Evolutionary conservation across 1,140 invertebrate genomes (phyloP).

Genomic region (Calephelis virginiensis): DNA sequence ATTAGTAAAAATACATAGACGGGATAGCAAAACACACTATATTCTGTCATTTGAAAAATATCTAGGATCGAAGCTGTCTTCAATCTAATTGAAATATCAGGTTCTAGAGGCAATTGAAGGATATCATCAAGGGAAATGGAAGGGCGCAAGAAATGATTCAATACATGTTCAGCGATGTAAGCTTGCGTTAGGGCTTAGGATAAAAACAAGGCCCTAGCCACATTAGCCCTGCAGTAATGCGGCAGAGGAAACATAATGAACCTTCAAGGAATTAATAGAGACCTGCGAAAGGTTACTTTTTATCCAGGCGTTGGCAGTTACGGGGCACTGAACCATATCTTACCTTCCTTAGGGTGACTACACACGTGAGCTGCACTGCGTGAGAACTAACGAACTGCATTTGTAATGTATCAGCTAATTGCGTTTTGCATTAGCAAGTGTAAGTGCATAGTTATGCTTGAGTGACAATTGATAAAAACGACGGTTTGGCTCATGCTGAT

Average conservation of each 20-base stretch:
- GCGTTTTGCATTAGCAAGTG: conserved; percentile 15
- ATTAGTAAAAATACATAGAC: too few species aligned
- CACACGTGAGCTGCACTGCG: conserved; percentile 43
- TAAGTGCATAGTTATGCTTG: conserved; percentile 23
- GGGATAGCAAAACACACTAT: too few species aligned
- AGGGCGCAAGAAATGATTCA: too few species aligned
- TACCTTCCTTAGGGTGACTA: conserved; percentile 61
- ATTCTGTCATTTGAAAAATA: too few species aligned
- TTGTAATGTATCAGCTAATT: conserved; percentile 34
- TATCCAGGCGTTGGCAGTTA: conserved; percentile 46
- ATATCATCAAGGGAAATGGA: too few species aligned
- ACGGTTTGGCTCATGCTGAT: neutral
- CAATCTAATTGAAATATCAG: too few species aligned
- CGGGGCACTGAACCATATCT: conserved; percentile 63
- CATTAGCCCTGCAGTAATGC: conserved; percentile 4
- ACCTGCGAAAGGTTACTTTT: conserved; percentile 45
- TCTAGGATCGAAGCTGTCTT: too few species aligned
- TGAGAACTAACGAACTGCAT: conserved; percentile 58
- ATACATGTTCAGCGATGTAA: too few species aligned
- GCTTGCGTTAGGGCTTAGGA: neutral
- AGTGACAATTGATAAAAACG: conserved; percentile 18
- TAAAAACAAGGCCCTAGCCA: neutral
- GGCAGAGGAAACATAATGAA: conserved; percentile 15
- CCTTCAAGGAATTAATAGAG: conserved; percentile 24
- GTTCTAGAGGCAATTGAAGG: too few species aligned